These are phyloP conservation scores for Stigmatopora argus DNA, from an alignment of 2,113 vertebrate genomes.

Conservation along the genomic window DNA sequence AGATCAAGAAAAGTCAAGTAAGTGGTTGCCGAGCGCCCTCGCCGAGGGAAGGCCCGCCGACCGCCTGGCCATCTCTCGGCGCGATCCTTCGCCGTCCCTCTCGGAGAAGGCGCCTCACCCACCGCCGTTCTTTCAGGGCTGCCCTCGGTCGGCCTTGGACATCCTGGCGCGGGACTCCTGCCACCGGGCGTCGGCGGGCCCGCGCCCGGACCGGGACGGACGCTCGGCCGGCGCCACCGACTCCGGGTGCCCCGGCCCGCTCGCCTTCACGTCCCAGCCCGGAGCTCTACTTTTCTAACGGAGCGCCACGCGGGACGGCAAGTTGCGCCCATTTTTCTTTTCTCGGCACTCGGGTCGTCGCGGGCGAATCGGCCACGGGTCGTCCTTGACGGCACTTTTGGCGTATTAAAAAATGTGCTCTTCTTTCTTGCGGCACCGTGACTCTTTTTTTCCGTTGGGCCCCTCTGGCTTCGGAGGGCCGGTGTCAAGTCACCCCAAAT, in stretches of 20 bases:
- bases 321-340: not conserved
- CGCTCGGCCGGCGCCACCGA: constrained; percentile 36
- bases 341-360: not conserved
- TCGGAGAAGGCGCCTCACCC: too few relatives aligned
- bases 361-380: not conserved
- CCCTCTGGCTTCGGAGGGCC: too few relatives aligned
- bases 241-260: constrained; percentile 63
- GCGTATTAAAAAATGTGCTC: not conserved
- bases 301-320: not conserved
- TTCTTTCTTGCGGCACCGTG: not conserved
- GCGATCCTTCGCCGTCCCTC: too few relatives aligned
- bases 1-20: constrained; percentile 86
- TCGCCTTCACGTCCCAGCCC: constrained; percentile 67
- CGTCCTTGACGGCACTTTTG: not conserved
- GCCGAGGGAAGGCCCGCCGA: too few relatives aligned
- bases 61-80: too few relatives aligned
- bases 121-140: constrained; percentile 65
- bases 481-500: too few relatives aligned
- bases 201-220: constrained; percentile 63
- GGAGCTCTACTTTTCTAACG: not conserved
- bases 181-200: constrained; percentile 44
- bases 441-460: too few relatives aligned
- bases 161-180: constrained; percentile 75
- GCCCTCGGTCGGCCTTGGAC: constrained; percentile 78
- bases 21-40: too few relatives aligned